These are phyloP conservation scores for Trileptium ribeirensis DNA, from an alignment of 2,888 invertebrate genomes.

Conservation along the genomic window DNA sequence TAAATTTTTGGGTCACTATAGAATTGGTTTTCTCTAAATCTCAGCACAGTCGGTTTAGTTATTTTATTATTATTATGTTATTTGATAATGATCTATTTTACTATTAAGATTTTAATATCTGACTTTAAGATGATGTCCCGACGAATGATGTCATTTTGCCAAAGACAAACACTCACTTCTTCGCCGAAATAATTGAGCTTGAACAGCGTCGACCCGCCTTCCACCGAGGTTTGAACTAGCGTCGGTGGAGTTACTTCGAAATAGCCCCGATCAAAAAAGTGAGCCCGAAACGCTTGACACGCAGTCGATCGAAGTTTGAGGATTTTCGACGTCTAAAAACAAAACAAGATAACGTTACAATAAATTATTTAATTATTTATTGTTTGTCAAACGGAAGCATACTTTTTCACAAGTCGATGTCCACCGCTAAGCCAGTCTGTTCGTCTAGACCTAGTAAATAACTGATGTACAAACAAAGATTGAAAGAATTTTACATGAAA, in stretches of 20 bases:
- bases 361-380: background rate
- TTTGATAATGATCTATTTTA: no score
- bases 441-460: no score
- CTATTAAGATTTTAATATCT: conserved; percentile 2
- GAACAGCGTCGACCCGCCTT: conserved; percentile 94
- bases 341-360: background rate
- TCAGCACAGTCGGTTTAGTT: no score
- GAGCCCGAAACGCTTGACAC: conserved; percentile 59
- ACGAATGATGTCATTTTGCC: no score
- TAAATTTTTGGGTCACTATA: no score
- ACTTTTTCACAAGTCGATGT: no score
- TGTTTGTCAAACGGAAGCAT: no score
- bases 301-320: conserved; percentile 75
- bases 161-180: conserved; percentile 47
- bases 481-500: no score
- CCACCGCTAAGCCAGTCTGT: background rate
- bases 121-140: background rate
- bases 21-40: no score
- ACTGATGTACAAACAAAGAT: no score
- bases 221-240: conserved; percentile 96
- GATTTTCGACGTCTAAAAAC: conserved; percentile 70
- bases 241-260: conserved; percentile 92
- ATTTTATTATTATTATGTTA: no score
- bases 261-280: conserved; percentile 74
- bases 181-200: conserved; percentile 63